Base-by-base conservation (phyloP, 2,888 invertebrate species). In the Pseudococcus jackbeardsleyi region DNA sequence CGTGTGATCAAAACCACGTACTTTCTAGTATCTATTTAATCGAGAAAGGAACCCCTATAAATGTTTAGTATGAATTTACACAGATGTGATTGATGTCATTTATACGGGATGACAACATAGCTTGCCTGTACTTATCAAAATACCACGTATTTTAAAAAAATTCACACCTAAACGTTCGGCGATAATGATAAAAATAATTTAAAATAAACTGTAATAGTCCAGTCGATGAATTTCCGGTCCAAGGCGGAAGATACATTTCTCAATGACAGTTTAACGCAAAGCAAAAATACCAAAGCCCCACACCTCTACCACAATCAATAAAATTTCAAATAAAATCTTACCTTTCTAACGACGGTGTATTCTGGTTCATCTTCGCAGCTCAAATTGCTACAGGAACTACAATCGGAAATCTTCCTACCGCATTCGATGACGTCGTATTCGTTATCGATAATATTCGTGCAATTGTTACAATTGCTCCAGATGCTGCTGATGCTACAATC, bases 321-420 rank as follows among this genome's bases (percentile, higher is more conserved):
- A 33, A 33, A 33, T 33, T 33, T 33, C 26, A 33, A 1, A 33
- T 33, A 1, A 59, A 59, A 59, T n/a, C 93, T 92, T 77, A 93
- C 93, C 93, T 93, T 93, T 68, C 46, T 68, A 39, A 48, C 17
- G 59, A 59, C 9, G 19, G 59, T 59, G 7, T 88, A 89, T 89
- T 22, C 90, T 72, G 72, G 89, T 79, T 94, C 95, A 77, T 95
- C 95, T 89, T 95, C 95, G 86, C 94, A 94, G 91, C 96, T 95
- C 82, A 95, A 93, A 85, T 95, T 95, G 12, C 95, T 95, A 90
- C 95, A 95, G 3, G 95, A 95, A 9, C 95, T 95, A 91, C 96
- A 96, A 89, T 95, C 95, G 1, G 96, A 96, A 88, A 93, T 92
- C 91, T 95, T 95, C 88, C 95, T 92, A 50, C 89, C 89, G 0